Evolutionary conservation across 2,888 invertebrate genomes (phyloP), one percentile per base, ranked within the genome.

Genomic region (Leptopilina syphax): DNA sequence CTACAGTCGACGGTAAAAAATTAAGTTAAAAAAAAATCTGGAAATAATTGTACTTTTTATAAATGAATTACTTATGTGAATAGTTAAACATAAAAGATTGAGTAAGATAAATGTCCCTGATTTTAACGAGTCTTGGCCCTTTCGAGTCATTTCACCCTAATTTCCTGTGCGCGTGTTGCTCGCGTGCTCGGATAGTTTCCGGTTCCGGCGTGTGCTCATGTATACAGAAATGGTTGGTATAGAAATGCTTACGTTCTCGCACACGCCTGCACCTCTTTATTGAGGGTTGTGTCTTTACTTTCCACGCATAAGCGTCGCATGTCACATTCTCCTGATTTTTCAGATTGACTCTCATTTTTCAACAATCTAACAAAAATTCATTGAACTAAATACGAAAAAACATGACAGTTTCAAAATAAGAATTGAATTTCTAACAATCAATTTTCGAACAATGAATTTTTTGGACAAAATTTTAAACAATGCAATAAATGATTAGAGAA

Each of bases 101-200:
- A 68, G 47, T 12, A n/a, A 10, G 10, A 68, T 68, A 47, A 47
- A 68, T 68, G 47, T 68, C 47, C 24, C 24, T 41, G 44, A 47
- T 18, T 50, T 50, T 50, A 24, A 68, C 68, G 18, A 47, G 44
- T 68, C 47, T 68, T 18, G 47, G 47, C 44, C 12, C 68, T 68
- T 68, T 68, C 57, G 76, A 80, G 76, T n/a, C 65, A 68, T 83
- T 82, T 78, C 82, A 81, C 85, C 85, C 85, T 83, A 85, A 85
- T 85, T 85, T 85, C 84, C 85, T 85, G 82, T 76, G 81, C 76
- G 78, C 83, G 82, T 83, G 83, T 70, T 82, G 86, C 82, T 86
- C 86, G 88, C 86, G 87, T 89, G 87, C 85, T 86, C 86, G 78
- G 79, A 76, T 83, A 83, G 86, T 86, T 89, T 89, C 88, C 89